Percentiles rank a stretch among this genome's conserved stretches.
Evolutionary conservation across 2,888 invertebrate genomes (phyloP).

Genomic region (Chesias legatella): DNA sequence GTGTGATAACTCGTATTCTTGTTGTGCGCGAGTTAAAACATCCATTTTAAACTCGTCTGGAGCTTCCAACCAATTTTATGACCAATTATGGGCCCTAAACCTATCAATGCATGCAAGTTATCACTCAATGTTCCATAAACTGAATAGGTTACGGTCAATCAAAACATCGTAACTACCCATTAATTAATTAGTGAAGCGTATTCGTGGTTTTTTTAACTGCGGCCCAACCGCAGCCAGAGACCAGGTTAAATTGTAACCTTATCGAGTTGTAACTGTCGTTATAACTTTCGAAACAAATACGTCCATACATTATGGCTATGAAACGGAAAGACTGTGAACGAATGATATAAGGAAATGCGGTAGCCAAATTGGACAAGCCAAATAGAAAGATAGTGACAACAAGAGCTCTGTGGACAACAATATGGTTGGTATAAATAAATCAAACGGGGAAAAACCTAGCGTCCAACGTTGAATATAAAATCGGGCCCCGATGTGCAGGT

Average conservation of each 20-base stretch:
- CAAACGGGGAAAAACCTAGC: no score
- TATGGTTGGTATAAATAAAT: no score
- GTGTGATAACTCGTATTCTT: no score
- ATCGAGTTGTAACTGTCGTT: slow-evolving; percentile 46
- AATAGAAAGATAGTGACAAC: no score
- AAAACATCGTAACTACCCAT: slow-evolving; percentile 34
- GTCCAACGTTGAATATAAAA: no score
- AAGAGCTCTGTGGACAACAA: no score
- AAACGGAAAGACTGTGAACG: slow-evolving; percentile 17
- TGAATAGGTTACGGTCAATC: slow-evolving; percentile 40
- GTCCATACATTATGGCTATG: slow-evolving; percentile 37
- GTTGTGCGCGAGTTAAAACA: no score
- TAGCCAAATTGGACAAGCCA: no score
- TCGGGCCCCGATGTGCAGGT: no score
- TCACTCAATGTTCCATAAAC: slow-evolving; percentile 31
- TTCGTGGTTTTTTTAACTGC: slow-evolving; percentile 28
- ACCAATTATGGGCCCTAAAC: slow-evolving; percentile 15
- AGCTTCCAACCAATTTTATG: slow-evolving; percentile 19
- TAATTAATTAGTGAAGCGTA: slow-evolving; percentile 30
- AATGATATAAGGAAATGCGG: no score
- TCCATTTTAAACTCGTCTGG: background rate
- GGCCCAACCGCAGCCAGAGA: slow-evolving; percentile 29
- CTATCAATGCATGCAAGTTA: slow-evolving; percentile 18
- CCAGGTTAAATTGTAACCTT: slow-evolving; percentile 43
- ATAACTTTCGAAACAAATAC: slow-evolving; percentile 56